phyloP scores from a whole-genome alignment of 2,113 vertebrate genomes.

The Ranitomeya imitator region DNA sequence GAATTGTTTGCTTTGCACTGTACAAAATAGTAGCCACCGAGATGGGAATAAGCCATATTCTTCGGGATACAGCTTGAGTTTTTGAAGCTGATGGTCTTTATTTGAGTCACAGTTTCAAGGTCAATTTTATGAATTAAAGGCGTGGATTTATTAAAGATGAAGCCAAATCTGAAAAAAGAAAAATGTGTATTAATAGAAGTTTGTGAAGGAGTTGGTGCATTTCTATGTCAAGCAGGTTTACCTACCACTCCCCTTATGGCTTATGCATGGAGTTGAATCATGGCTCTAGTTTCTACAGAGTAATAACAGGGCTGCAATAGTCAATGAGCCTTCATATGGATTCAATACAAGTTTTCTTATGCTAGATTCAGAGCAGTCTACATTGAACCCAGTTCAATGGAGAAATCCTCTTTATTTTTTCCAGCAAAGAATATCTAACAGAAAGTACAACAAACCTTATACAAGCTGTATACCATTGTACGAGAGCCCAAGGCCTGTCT shows the following conservation, averaged over 20 bases:
- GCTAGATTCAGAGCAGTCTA: too few species aligned
- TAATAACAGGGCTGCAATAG: neutral
- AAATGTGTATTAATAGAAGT: neutral
- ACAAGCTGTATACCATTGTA: neutral
- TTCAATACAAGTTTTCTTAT: too few species aligned
- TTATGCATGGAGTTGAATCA: neutral
- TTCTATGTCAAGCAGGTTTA: neutral
- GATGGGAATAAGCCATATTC: conserved; percentile 89
- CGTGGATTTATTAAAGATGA: conserved; percentile 84
- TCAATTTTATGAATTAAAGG: conserved; percentile 87
- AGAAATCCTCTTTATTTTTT: too few species aligned
- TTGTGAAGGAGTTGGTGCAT: neutral
- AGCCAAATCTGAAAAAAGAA: conserved; percentile 83
- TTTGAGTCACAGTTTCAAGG: conserved; percentile 84
- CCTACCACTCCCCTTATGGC: neutral
- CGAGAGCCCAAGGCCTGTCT: neutral
- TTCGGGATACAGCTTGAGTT: conserved; percentile 79
- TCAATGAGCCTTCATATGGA: neutral
- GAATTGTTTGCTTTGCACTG: conserved; percentile 72
- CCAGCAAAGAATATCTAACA: too few species aligned
- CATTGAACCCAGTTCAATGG: too few species aligned
- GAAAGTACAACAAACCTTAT: too few species aligned
- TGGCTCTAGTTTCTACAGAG: neutral
- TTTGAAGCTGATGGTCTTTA: conserved; percentile 86
- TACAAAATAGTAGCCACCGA: conserved; percentile 89